Evolutionary conservation across 2,888 invertebrate genomes (phyloP).

Genomic region (Phasia obesa): DNA sequence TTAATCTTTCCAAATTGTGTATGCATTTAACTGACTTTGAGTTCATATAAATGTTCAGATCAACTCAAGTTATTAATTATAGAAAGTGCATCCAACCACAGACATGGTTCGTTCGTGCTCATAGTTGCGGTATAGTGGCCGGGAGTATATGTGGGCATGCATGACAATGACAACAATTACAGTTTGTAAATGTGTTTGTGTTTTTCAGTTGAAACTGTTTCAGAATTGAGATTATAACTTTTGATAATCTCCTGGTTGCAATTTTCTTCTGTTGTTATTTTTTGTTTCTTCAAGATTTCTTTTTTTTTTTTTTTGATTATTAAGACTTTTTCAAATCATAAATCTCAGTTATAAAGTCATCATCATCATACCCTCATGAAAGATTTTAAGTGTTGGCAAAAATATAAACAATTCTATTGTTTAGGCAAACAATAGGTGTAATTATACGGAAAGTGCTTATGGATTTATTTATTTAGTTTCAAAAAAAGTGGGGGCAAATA

Average conservation of each 20-base stretch:
- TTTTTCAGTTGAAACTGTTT: slow-evolving; percentile 26
- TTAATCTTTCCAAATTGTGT: too few relatives aligned
- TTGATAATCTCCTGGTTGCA: slow-evolving; percentile 23
- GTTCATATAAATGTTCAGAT: slow-evolving; percentile 45
- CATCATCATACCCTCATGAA: slow-evolving; percentile 18
- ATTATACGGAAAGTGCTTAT: too few relatives aligned
- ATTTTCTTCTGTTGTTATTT: slow-evolving; percentile 11
- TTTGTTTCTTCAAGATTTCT: too few relatives aligned
- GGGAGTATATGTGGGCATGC: not conserved
- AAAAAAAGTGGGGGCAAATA: too few relatives aligned
- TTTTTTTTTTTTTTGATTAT: not conserved
- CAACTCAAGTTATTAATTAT: slow-evolving; percentile 54
- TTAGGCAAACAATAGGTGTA: too few relatives aligned
- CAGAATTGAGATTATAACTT: slow-evolving; percentile 26
- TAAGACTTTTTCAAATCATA: slow-evolving; percentile 29
- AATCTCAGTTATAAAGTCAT: slow-evolving; percentile 26
- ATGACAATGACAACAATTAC: slow-evolving; percentile 29
- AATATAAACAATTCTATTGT: not conserved
- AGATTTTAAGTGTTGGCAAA: too few relatives aligned
- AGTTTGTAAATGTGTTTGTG: not conserved
- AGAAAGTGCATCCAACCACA: slow-evolving; percentile 38
- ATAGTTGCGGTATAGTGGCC: not conserved
- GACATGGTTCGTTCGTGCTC: not conserved
- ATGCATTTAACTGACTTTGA: slow-evolving; percentile 15
- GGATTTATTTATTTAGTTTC: too few relatives aligned